Base-by-base conservation (phyloP, 2,113 vertebrate species). In the Phocoena phocoena region DNA sequence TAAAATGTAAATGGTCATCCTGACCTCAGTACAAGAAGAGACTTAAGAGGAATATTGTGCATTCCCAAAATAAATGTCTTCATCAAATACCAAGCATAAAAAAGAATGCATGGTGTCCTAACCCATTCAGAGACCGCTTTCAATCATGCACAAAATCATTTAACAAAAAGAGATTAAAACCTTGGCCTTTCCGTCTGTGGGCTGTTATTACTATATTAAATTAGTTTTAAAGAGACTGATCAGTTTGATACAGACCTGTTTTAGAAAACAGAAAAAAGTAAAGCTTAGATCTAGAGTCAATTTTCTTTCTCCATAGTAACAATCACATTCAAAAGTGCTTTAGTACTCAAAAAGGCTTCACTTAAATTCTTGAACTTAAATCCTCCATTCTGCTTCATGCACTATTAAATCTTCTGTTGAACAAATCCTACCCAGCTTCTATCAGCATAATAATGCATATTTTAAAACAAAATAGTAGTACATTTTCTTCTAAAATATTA, bases 21-120 rank as follows among this genome's bases (percentile, higher is more conserved):
- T 90, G 80, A 92, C n/a, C 21, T 55, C 31, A 80, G 41, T 58
- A 38, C 36, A 89, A 74, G 70, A 94, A 92, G 21, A 13, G 62
- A 91, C 9, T 96, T 79, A 95, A 84, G 53, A 80, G n/a, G 94
- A 97, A 96, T 95, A 97, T 70, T 93, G 77, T 90, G 73, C 23
- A 83, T 80, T 87, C 73, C 62, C 53, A 53, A 95, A 96, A 96
- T 84, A 96, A 68, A 92, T 23, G 60, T 55, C 58, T 96, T 94
- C 96, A 92, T 96, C 87, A 93, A 95, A 81, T 62, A 60, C 10
- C n/a, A 95, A 87, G 68, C 83, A 71, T 60, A 95, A 93, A 95
- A 70, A 92, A 67, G n/a, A 95, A 65, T 28, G 21, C 47, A 58
- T 21, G 6, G 47, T 62, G 70, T 41, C 58, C 36, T 87, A 92